These are phyloP conservation scores for Himalopsyche anomala DNA, from an alignment of 2,888 invertebrate genomes.

Conservation along the genomic window DNA sequence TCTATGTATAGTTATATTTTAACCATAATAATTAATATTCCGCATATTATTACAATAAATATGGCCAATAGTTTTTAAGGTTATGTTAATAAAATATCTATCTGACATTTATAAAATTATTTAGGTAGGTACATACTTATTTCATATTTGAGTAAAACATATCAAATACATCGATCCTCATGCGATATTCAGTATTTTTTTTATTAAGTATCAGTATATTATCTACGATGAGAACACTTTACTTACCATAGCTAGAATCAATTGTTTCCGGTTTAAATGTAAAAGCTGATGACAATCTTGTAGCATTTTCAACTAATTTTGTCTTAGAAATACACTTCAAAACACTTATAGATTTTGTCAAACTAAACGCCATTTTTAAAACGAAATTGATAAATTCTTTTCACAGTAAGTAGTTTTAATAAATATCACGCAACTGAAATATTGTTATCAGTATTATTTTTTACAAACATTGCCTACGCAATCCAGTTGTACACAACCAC, in stretches of 20 bases:
- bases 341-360: slow-evolving; percentile 14
- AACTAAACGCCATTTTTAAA: neutral
- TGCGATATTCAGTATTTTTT: neutral
- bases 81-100: neutral
- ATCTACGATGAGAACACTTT: neutral
- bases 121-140: neutral
- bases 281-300: slow-evolving; percentile 55
- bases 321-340: neutral
- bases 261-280: slow-evolving; percentile 59
- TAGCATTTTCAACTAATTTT: slow-evolving; percentile 42
- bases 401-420: neutral
- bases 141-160: neutral
- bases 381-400: neutral
- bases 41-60: neutral
- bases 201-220: neutral
- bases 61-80: neutral
- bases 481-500: neutral
- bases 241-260: slow-evolving; percentile 57
- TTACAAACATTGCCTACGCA: slow-evolving; percentile 1
- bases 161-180: neutral
- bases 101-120: neutral
- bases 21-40: neutral
- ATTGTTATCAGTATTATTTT: neutral
- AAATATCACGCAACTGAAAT: neutral
- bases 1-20: too few relatives aligned